These are phyloP conservation scores for Mormyrops boulengeri DNA, from an alignment of 2,797 vertebrate species.

Conservation along the genomic window DNA sequence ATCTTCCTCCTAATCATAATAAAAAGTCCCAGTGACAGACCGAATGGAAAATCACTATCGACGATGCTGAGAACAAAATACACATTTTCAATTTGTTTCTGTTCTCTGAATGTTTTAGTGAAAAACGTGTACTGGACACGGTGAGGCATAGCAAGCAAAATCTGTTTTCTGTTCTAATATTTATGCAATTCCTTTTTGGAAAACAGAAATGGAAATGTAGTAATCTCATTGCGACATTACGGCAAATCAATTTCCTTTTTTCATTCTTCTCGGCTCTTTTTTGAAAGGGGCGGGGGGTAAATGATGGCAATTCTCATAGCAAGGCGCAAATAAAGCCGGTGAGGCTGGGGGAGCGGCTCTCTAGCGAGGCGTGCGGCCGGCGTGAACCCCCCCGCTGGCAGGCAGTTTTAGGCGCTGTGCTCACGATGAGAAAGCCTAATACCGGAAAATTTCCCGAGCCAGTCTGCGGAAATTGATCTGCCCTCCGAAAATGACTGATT, in stretches of 20 bases:
- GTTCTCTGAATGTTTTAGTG: neutral
- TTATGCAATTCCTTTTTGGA: slow-evolving; percentile 54
- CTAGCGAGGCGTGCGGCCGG: slow-evolving; percentile 63
- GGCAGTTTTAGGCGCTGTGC: slow-evolving; percentile 63
- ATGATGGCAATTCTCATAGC: slow-evolving; percentile 77
- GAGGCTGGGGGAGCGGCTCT: slow-evolving; percentile 70
- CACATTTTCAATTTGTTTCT: neutral
- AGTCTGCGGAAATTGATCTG: slow-evolving; percentile 77
- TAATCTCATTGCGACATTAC: slow-evolving; percentile 59
- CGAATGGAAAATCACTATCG: neutral
- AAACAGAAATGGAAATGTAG: slow-evolving; percentile 56
- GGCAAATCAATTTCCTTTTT: slow-evolving; percentile 52
- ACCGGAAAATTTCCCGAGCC: slow-evolving; percentile 69
- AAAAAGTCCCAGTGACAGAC: neutral
- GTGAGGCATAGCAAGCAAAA: neutral
- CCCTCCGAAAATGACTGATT: slow-evolving; percentile 63
- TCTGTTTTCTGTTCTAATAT: slow-evolving; percentile 35
- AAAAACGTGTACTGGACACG: neutral
- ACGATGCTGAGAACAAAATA: neutral
- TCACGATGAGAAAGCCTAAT: slow-evolving; percentile 68
- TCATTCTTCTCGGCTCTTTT: slow-evolving; percentile 55
- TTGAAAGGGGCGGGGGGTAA: slow-evolving; percentile 59
- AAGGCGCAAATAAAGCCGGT: slow-evolving; percentile 73
- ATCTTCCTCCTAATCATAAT: neutral
- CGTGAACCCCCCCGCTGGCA: slow-evolving; percentile 61